A percentile compares a stretch with the other conserved stretches of the same genome.
These are phyloP conservation scores for Tortricodes alternella DNA, from an alignment of 2,888 invertebrate genomes.

Conservation along the genomic window DNA sequence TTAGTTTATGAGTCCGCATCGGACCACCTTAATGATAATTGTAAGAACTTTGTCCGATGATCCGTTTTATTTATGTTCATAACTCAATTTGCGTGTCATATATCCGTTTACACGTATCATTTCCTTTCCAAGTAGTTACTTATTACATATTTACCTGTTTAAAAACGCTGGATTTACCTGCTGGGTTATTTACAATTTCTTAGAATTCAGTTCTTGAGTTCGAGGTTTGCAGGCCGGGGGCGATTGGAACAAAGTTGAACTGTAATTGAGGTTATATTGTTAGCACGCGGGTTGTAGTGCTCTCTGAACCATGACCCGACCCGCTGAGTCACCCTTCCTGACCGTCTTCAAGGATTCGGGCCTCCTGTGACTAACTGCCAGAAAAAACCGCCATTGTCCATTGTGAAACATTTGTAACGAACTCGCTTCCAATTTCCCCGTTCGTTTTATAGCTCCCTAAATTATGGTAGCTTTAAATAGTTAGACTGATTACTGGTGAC, in stretches of 20 bases:
- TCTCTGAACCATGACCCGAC: constrained; percentile 67
- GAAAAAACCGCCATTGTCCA: constrained; percentile 68
- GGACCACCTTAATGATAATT: neutral
- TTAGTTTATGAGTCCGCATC: neutral
- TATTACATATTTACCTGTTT: neutral
- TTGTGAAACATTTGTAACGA: constrained; percentile 28
- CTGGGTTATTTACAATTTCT: neutral
- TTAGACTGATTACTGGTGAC: constrained; percentile 35
- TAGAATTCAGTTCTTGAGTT: neutral
- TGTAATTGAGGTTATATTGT: constrained; percentile 31
- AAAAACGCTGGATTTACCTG: neutral
- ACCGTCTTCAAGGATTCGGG: constrained; percentile 62
- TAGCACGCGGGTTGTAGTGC: constrained; percentile 47
- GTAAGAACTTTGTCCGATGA: too few species aligned
- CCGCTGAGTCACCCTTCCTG: constrained; percentile 71
- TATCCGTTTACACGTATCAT: neutral
- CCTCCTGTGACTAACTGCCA: constrained; percentile 61
- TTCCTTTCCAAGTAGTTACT: neutral
- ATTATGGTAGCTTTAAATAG: constrained; percentile 27
- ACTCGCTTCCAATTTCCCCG: constrained; percentile 15
- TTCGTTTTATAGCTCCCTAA: constrained; percentile 23
- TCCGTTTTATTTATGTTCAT: neutral
- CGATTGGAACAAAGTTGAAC: constrained; percentile 18
- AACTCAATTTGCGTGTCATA: neutral
- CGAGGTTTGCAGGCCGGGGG: constrained; percentile 11